These are phyloP conservation scores for Periophthalmus magnuspinnatus DNA, from an alignment of 2,797 vertebrate genomes.

Conservation along the genomic window DNA sequence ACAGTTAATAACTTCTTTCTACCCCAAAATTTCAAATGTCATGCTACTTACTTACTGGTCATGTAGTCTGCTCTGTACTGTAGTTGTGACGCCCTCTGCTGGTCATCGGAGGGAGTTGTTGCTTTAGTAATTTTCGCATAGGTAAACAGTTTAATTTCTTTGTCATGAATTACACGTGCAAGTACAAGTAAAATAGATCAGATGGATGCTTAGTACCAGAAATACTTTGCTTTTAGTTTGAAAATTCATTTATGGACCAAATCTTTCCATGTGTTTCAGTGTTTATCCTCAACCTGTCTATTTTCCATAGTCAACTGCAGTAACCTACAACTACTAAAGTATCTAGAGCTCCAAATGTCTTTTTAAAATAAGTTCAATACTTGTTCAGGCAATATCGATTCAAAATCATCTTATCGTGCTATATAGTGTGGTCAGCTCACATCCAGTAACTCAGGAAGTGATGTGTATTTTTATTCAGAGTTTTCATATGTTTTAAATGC, in stretches of 20 bases:
- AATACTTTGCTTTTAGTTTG: no score
- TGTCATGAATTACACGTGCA: no score
- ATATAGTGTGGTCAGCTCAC: neutral
- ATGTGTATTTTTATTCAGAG: neutral
- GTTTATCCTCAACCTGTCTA: neutral
- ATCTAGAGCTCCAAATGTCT: neutral
- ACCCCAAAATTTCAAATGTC: no score
- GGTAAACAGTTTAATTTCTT: neutral
- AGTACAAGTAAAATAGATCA: no score
- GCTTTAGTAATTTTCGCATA: neutral
- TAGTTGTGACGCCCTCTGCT: constrained; percentile 1
- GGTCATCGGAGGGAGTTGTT: constrained; percentile 5
- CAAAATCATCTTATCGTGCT: neutral
- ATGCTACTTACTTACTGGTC: no score
- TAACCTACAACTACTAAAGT: neutral
- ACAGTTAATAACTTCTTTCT: no score
- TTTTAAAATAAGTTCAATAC: neutral
- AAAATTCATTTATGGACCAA: neutral
- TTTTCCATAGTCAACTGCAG: neutral
- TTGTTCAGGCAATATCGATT: neutral
- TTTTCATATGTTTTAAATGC: constrained; percentile 2
- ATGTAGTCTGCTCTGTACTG: neutral
- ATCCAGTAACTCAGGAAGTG: constrained; percentile 18
- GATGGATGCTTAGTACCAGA: no score
- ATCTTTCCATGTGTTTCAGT: neutral